Evolutionary conservation across 2,797 vertebrate genomes (phyloP).

Genomic region (Sebastolobus altivelis): DNA sequence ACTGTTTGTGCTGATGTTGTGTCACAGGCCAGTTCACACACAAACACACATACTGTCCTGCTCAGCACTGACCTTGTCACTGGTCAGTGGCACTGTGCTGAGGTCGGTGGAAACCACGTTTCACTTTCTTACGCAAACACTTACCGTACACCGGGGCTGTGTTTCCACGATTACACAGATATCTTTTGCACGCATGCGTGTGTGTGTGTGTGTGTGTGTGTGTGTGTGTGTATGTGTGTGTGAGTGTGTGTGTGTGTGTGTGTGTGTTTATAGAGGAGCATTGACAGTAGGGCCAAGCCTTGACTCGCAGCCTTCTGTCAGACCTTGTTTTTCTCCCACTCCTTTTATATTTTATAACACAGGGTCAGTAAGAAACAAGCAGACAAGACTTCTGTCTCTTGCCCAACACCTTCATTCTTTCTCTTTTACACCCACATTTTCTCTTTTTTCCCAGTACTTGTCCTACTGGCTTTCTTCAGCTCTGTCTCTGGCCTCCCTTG

Average conservation of each 20-base stretch:
- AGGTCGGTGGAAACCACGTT: conserved; percentile 54
- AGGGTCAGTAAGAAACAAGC: conserved; percentile 23
- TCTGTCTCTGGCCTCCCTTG: background rate
- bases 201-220: conserved; percentile 12
- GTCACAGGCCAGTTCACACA: conserved; percentile 63
- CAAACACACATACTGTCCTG: conserved; percentile 34
- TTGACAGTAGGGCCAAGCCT: conserved; percentile 38
- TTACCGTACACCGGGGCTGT: background rate
- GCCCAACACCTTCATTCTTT: background rate
- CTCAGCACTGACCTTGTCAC: conserved; percentile 67
- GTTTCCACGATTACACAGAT: conserved; percentile 21
- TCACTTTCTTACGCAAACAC: conserved; percentile 45
- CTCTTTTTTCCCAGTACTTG: background rate
- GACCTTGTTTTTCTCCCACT: conserved; percentile 37
- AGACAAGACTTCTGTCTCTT: conserved; percentile 2
- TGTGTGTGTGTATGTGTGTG: conserved; percentile 20
- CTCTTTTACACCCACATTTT: background rate
- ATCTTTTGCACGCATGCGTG: background rate
- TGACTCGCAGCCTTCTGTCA: conserved; percentile 33
- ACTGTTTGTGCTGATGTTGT: conserved; percentile 72
- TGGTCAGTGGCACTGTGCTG: conserved; percentile 38
- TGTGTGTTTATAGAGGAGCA: conserved; percentile 32
- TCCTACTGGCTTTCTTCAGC: background rate
- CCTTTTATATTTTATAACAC: conserved; percentile 41
- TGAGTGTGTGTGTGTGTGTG: conserved; percentile 9